These are phyloP conservation scores for Drosophila neoperkinsi DNA, from an alignment of 2,888 invertebrate species.

Conservation along the genomic window DNA sequence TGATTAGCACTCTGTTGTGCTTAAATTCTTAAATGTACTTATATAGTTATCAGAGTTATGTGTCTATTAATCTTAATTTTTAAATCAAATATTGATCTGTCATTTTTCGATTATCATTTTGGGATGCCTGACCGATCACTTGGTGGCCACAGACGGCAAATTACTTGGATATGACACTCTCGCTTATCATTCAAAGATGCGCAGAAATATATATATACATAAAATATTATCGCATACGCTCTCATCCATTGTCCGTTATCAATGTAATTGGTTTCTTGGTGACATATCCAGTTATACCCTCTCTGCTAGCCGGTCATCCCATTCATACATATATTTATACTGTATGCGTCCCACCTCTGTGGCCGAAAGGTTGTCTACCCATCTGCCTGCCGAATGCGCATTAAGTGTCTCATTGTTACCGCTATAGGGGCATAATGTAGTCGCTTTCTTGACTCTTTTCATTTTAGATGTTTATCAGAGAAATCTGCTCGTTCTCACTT, in stretches of 20 bases:
- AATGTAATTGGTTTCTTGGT: slow-evolving; percentile 12
- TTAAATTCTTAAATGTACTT: slow-evolving; percentile 7
- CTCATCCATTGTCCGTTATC: slow-evolving; percentile 19
- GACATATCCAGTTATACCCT: slow-evolving; percentile 3
- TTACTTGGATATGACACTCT: slow-evolving; percentile 33
- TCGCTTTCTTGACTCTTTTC: slow-evolving; percentile 76
- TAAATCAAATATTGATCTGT: slow-evolving; percentile 53
- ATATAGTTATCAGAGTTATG: not conserved
- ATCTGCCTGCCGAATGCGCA: slow-evolving; percentile 70
- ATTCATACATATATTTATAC: slow-evolving; percentile 15
- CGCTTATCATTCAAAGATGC: slow-evolving; percentile 28
- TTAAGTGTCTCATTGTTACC: slow-evolving; percentile 77
- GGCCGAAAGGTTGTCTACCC: slow-evolving; percentile 38
- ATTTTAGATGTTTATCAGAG: slow-evolving; percentile 77
- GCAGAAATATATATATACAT: not conserved
- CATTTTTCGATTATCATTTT: slow-evolving; percentile 11
- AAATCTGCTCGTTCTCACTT: slow-evolving; percentile 57
- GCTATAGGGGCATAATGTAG: slow-evolving; percentile 54
- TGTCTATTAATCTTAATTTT: slow-evolving; percentile 28
- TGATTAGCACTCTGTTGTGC: slow-evolving; percentile 29
- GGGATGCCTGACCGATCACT: slow-evolving; percentile 8
- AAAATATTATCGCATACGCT: slow-evolving; percentile 12
- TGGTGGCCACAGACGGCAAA: slow-evolving; percentile 58
- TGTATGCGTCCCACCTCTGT: slow-evolving; percentile 16
- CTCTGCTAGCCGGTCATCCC: slow-evolving; percentile 16